Evolutionary conservation across 2,888 invertebrate species (phyloP), one percentile per base, ranked within the genome.

Genomic region (Chouioia cunea): DNA sequence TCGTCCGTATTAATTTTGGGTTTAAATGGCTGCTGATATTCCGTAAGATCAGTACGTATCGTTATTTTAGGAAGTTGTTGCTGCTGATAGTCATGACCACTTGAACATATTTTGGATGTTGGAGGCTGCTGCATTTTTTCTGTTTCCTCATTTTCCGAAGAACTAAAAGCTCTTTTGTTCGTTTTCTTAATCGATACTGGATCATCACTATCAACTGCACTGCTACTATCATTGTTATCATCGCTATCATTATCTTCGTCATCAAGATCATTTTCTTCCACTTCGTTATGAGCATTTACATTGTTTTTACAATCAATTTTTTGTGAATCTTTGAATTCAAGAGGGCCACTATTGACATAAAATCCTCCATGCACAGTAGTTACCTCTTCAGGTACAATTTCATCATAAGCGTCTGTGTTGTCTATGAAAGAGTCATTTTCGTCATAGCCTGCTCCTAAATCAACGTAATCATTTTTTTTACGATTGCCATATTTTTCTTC

Each of bases 401-500:
- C 98, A 86, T 98, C 98, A 82, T 96, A 97, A 77, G 96, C 97
- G 86, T 97, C 97, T 1, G 97, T 95, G 85, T 99, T 97, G 85
- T 99, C 98, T 80, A 99, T 97, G 85, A 99, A 99, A 0, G 97
- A 94, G 87, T 99, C 98, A 52, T 91, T 93, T 83, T 97, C 97
- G 87, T 98, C 98, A 81, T 99, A 99, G 0, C 98, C 98, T 76
- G 96, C 94, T 12, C 97, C 98, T 77, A 97, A 92, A 85, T 97
- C 97, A 12, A 94, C 92, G 82, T 97, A 96, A 78, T 95, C 93
- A 76, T 90, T 89, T 74, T 91, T 89, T 16, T 88, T 87, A 77
- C 87, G 87, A 74, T 88, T 88, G 86, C 96, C 97, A 89, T 97
- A 98, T 92, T 97, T 97, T 80, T 93, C 93, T 87, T 98, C 97